Conservation (phyloP, 1,140 invertebrate species). For the Euglossa dilemma region DNA sequence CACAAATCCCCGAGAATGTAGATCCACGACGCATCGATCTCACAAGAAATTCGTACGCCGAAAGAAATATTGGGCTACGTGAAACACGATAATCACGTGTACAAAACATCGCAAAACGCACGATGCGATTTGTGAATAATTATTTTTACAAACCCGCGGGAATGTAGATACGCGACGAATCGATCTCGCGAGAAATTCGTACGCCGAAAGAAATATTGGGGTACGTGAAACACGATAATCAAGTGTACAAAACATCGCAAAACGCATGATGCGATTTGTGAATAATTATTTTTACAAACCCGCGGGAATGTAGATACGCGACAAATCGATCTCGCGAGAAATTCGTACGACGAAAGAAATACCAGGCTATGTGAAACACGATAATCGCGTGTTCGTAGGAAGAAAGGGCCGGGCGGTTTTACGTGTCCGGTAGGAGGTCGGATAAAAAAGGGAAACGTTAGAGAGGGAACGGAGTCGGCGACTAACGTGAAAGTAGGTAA, state of each 20-base stretch:
- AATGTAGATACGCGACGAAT: neutral
- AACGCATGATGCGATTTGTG: no score
- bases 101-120: no score
- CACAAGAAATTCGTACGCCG: neutral
- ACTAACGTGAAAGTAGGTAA: slow-evolving; percentile 31
- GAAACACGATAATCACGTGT: neutral
- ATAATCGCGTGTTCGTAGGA: neutral
- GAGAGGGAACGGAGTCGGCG: neutral
- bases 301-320: neutral
- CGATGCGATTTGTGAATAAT: no score
- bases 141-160: no score
- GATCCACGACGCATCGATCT: neutral
- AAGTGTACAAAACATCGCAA: no score
- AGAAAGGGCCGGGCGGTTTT: no score
- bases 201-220: neutral
- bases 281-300: no score
- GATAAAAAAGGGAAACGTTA: neutral
- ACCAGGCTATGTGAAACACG: neutral
- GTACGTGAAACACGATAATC: neutral
- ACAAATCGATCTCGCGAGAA: neutral
- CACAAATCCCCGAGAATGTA: neutral
- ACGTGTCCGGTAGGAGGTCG: neutral
- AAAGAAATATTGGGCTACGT: neutral
- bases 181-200: neutral
- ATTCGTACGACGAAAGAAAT: neutral